Evolutionary conservation across 2,888 invertebrate species (phyloP), one percentile per base, ranked within the genome.

Genomic region (Drosophila buzzatii): DNA sequence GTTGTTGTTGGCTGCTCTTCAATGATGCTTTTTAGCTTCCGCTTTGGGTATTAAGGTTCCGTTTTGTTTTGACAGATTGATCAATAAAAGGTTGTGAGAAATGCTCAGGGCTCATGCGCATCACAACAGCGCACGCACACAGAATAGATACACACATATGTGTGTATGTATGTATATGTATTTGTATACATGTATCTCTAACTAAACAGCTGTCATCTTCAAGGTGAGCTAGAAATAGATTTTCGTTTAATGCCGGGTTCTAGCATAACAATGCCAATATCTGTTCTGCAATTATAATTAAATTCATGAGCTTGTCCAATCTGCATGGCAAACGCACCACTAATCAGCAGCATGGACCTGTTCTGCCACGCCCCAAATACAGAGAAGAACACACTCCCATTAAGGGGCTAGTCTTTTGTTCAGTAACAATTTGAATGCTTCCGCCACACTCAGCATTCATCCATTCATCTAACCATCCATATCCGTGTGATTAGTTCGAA

Each of bases 61-160:
- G 85, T 82, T 82, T 89, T 71, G 27, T 41, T 59, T 51, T 33
- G 70, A 87, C 72, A 71, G 84, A 89, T 84, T 81, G 89, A 79
- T 75, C 85, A 67, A 85, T 79, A 85, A 87, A 87, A 87, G 81
- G 81, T 71, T 71, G 63, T 74, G 70, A 76, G 86, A 73, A 76
- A 73, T 59, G 59, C 67, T 73, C 66, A 62, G 59, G 67, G 64
- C 71, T 64, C 70, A 47, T 44, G 45, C 58, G 58, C 37, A 45
- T 58, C 58, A 18, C 8, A 37, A 51, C 33, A 51, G 1, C 20
- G 1, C 20, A 27, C 27, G 27, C 27, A 27, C 6, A 27, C 3
- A 18, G 37, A 4, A 18, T 18, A 39, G 18, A 39, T 14, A 23
- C 18, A 27, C n/a, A 37, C 3, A 35, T 37, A 14, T 14, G 6